Evolutionary conservation across 1,140 invertebrate genomes (phyloP), one percentile per base, ranked within the genome.

Genomic region (Ptiloglossa arizonensis): DNA sequence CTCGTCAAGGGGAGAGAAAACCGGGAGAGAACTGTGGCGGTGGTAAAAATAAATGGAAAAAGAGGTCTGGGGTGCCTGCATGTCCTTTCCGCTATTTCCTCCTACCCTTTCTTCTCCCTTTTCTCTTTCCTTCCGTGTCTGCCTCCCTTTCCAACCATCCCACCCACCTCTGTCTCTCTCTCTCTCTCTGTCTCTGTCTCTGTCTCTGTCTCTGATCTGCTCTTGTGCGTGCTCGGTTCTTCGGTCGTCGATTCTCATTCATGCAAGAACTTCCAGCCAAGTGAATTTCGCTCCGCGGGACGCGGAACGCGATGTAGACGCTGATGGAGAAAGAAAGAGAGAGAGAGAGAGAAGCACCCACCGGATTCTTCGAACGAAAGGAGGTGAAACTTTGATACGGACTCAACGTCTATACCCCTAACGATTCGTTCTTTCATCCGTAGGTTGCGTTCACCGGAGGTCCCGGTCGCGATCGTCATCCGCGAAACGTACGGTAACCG

Each of bases 41-140:
- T 41, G 73, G 81, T 72, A 82, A 87, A 90, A 89, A 90, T 89
- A 91, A 91, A 89, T 90, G 88, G 76, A 87, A 86, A 88, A 82
- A 70, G n/a, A 59, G 82, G 74, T 82, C 27, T 38, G 56, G n/a
- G 22, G 41, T 57, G 50, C 38, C 46, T 52, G 17, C 52, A 5
- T 46, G 9, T 38, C 22, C 41, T 44, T 46, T 15, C 44, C 22
- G 24, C 56, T 19, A 32, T 27, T 41, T n/a, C 27, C 52, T 32
- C 79, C 74, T 69, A 75, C 82, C 70, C 76, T 19, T 63, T 57
- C 19, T 24, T 76, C 69, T 75, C 68, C 62, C 76, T 70, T 29
- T 44, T 44, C 54, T 52, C 56, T 50, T 72, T 46, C 52, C 63
- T 41, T 52, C 22, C 48, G 17, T 22, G n/a, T 38, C 66, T 70